Evolutionary conservation across 2,113 vertebrate genomes (phyloP), one percentile per base, ranked within the genome.

Genomic region (Apeltes quadracus): DNA sequence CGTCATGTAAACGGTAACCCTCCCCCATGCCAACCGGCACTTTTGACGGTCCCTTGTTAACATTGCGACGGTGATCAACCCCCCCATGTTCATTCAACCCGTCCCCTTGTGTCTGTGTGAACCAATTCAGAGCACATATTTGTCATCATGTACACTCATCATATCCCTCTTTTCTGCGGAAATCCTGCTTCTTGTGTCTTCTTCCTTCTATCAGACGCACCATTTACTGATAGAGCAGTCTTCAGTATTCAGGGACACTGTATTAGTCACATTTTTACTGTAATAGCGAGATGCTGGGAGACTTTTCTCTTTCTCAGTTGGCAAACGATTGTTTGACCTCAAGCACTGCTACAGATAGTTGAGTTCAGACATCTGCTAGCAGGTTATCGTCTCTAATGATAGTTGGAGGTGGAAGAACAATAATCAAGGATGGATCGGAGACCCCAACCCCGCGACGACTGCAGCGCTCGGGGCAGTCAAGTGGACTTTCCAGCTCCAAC

Each of bases 231-330:
- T 81, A 71, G 71, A 76, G 67, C 75, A 77, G 51, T 84, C 76
- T 79, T 85, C 84, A 88, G 86, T 85, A 86, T 92, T 90, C 92
- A 90, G 89, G 89, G 83, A 92, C 70, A 72, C 58, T 39, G 14
- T 86, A 73, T 87, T 68, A 69, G 56, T 80, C 72, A 83, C 71
- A 57, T 77, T 81, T 79, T 87, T 90, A 90, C 88, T 89, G 85
- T 91, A 88, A 87, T 64, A 55, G 61, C 38, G 77, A 86, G 44
- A 88, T 86, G 81, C 59, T 86, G 83, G 76, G 81, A 84, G 81
- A 29, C 32, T 76, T 75, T 80, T 25, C 5, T 63, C 43, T 53
- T 71, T 69, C 61, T 78, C 75, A 53, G 57, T 69, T 66, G 67
- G 57, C 66, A 76, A 67, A 57, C 23, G 62, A 25, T 58, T 75